Base-by-base conservation (phyloP, 2,113 vertebrate genomes). In the Cyphomyrus plagiostoma region DNA sequence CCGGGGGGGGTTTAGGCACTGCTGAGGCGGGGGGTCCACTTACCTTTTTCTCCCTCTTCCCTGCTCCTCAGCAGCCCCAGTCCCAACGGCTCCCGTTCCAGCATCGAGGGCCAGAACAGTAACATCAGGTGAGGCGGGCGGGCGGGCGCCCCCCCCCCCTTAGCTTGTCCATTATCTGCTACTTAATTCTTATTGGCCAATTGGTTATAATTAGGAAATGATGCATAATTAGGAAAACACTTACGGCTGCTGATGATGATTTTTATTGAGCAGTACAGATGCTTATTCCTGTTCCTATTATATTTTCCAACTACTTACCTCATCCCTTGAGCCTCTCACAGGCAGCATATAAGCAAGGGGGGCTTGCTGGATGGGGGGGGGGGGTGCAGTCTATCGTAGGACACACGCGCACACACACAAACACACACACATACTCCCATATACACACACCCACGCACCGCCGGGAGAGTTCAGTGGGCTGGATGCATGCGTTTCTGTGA, bases 121-220 rank as follows among this genome's bases (percentile, higher is more conserved):
- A 95, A 96, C 94, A 92, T 95, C 94, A 96, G 95, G 95, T 96
- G 94, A n/a, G n/a, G n/a, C n/a, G n/a, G n/a, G n/a, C n/a, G n/a
- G n/a, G n/a, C n/a, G n/a, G n/a, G n/a, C n/a, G n/a, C n/a, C n/a
- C n/a, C n/a, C n/a, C n/a, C 70, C 15, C 70, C 15, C 70, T 15
- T 6, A 39, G 70, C 30, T 19, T 17, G 35, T 77, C 74, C 74
- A 17, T 42, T 42, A 77, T 70, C 62, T 30, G 62, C 3, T 70
- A 26, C 26, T 66, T 26, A 26, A 10, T 70, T 30, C 62, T 70
- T 26, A 70, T 70, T 70, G 26, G n/a, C n/a, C 26, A 6, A 26
- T 30, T 2, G n/a, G n/a, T 30, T 70, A 70, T 11, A 30, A 30
- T 70, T 70, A 66, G 23, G 8, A 66, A n/a, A 62, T 62, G 23